Evolutionary conservation across 2,113 vertebrate genomes (phyloP).

Genomic region (Turdus rufiventris): DNA sequence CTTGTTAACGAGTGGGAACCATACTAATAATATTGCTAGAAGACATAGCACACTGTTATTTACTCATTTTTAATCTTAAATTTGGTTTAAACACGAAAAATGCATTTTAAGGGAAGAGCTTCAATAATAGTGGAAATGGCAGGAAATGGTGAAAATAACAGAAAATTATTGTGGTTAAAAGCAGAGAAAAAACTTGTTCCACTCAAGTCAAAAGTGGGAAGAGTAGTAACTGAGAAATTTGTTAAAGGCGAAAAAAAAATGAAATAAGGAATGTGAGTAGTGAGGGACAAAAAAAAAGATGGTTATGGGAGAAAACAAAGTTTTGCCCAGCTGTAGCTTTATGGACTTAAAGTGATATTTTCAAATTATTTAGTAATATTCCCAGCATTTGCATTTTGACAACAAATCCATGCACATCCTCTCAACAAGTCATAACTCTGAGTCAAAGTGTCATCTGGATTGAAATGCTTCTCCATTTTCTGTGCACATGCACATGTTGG

Average conservation of each 20-base stretch:
- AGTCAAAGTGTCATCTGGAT: not conserved
- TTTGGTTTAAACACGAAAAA: not conserved
- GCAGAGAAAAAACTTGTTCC: not conserved
- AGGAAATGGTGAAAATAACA: not conserved
- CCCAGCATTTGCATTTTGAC: not conserved
- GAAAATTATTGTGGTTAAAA: not conserved
- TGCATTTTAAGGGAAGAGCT: not conserved
- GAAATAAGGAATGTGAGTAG: not conserved
- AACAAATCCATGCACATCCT: not conserved
- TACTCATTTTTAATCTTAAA: not conserved
- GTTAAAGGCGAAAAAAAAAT: not conserved
- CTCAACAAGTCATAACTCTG: not conserved
- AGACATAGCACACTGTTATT: not conserved
- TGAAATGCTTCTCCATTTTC: not conserved
- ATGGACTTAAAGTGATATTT: not conserved
- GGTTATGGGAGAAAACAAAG: not conserved
- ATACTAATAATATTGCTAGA: not conserved
- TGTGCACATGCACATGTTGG: not conserved
- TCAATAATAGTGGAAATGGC: not conserved
- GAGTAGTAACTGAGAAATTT: not conserved
- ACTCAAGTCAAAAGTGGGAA: not conserved
- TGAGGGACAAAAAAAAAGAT: not conserved
- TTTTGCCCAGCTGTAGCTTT: not conserved
- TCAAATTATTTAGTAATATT: not conserved
- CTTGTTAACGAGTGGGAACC: not conserved